Conservation (phyloP, 2,113 vertebrate species). For the Gila orcuttii region DNA sequence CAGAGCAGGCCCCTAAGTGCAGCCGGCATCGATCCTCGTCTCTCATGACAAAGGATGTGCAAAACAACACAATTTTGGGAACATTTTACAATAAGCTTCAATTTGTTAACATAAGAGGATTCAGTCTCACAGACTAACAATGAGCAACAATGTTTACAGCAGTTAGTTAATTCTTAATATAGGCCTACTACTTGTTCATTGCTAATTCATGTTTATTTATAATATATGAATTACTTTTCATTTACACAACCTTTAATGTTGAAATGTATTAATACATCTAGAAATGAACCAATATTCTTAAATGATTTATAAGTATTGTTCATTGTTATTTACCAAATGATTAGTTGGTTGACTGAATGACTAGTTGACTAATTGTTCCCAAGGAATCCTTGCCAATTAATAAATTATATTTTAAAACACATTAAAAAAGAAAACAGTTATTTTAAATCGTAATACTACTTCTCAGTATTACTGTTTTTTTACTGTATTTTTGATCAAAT, state of each 20-base stretch:
- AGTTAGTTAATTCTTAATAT: neutral
- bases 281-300: neutral
- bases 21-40: constrained; percentile 9
- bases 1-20: constrained; percentile 5
- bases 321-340: neutral
- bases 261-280: neutral
- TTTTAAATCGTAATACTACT: too few species aligned
- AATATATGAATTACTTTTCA: neutral
- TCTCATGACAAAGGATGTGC: neutral
- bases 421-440: too few species aligned
- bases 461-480: too few species aligned
- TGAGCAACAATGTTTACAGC: neutral
- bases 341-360: too few species aligned
- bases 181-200: neutral
- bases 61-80: constrained; percentile 6
- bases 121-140: neutral
- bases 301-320: neutral
- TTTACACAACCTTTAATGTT: neutral
- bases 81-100: neutral
- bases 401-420: too few species aligned
- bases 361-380: too few species aligned
- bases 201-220: neutral
- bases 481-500: too few species aligned
- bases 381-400: too few species aligned
- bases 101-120: neutral